phyloP scores from a whole-genome alignment of 2,113 vertebrate species.

The Gnathonemus echidnorhynchus region DNA sequence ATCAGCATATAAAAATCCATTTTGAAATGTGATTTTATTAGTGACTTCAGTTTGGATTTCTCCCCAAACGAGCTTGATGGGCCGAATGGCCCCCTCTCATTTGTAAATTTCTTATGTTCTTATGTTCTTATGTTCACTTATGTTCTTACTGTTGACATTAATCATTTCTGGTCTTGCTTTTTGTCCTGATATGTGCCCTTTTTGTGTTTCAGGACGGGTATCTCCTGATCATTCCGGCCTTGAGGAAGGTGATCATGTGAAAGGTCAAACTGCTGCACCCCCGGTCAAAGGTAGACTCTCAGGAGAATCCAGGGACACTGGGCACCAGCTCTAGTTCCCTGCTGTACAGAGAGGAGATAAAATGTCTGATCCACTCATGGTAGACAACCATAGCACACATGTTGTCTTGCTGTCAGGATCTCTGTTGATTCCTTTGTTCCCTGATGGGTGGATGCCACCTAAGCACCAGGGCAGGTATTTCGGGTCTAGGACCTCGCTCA shows the following conservation, averaged over 20 bases:
- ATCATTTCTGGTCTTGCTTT: not conserved
- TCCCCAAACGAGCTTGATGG: too few relatives aligned
- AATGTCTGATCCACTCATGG: constrained; percentile 45
- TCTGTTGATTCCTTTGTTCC: not conserved
- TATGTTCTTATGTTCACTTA: too few relatives aligned
- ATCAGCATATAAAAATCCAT: not conserved
- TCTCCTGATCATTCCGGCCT: constrained; percentile 67
- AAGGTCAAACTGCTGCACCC: constrained; percentile 52
- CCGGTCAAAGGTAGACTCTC: constrained; percentile 60
- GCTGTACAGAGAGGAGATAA: constrained; percentile 70
- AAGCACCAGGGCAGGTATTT: not conserved
- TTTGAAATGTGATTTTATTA: not conserved
- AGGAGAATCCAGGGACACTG: constrained; percentile 55
- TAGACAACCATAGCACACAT: constrained; percentile 34
- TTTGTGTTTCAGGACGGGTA: constrained; percentile 52
- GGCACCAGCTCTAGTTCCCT: constrained; percentile 52
- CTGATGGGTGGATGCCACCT: not conserved
- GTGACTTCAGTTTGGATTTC: not conserved
- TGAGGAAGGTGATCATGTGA: constrained; percentile 64
- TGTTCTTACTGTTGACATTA: not conserved
- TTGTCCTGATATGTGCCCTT: not conserved
- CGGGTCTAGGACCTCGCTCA: too few relatives aligned
- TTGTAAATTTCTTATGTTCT: too few relatives aligned
- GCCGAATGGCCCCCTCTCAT: too few relatives aligned
- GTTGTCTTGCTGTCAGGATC: not conserved